Evolutionary conservation across 2,797 vertebrate genomes (phyloP), one percentile per base, ranked within the genome.

Genomic region (Halcyon leucocephala): DNA sequence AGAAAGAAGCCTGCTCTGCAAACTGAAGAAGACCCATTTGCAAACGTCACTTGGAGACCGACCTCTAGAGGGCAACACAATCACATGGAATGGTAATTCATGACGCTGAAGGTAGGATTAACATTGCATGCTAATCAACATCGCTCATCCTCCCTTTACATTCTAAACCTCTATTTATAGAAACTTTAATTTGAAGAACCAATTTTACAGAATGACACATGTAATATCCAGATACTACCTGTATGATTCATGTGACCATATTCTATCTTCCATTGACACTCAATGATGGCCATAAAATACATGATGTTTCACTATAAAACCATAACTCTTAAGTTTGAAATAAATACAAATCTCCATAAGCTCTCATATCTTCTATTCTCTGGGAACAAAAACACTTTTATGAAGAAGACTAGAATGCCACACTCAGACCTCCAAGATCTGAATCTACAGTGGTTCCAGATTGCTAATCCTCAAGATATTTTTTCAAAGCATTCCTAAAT

Each of bases 21-120:
- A 80, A 9, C 37, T 0, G 1, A 31, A 33, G 70, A 79, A 77
- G 14, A 24, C 21, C 70, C n/a, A 46, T 24, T 78, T 82, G 44
- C 37, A 55, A 71, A 15, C 51, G 71, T 19, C 81, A 35, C 81
- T 48, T 44, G 82, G 52, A 46, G 8, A 89, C 28, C 2, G 2
- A 77, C 95, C 96, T 96, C 90, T 95, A 96, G 96, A 94, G 95
- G 96, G 96, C 97, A 93, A 97, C 96, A 65, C 49, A 78, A 33
- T 49, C 83, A 62, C 4, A 20, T 1, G 19, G 51, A 96, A 95
- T 6, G 57, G 71, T 46, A 33, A 65, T 4, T 66, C 20, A 6
- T 6, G 25, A 26, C 0, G 0, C 5, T 25, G 11, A 42, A 86
- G 80, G 19, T 11, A 8, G 16, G 6, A 1, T 4, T 2, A 18